Evolutionary conservation across 2,113 vertebrate genomes (phyloP), one percentile per base, ranked within the genome.

Genomic region (Notarius lentiginosus): DNA sequence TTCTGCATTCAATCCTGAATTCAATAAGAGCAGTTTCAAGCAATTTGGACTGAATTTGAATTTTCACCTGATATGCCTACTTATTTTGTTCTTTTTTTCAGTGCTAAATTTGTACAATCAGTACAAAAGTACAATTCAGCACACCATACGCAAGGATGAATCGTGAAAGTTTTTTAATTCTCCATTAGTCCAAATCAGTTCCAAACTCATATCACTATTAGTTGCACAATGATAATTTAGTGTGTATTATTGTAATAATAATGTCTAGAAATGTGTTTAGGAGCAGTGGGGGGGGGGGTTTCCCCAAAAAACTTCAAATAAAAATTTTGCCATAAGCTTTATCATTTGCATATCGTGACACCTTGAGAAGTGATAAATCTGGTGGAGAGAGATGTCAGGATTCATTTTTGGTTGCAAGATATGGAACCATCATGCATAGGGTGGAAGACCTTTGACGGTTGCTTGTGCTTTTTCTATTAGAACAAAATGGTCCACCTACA

Each of bases 401-500:
- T 63, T 58, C 56, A 49, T 53, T 56, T 60, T 49, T 65, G 60
- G 87, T 90, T 89, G 70, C 4, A 47, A 61, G 56, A 81, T 60
- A 66, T 86, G 70, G 73, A 82, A 85, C 89, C 89, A 92, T 84
- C 83, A 82, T 5, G 79, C 56, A 84, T n/a, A 73, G 92, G 87
- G 90, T 94, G 89, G 92, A 94, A 94, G 95, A 96, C 94, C 95
- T 96, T 95, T 96, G 93, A 93, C 91, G 90, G 94, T 91, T 90
- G 89, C 82, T 94, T 93, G 91, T 89, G 95, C 92, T 94, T 94
- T 94, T 95, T 92, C 94, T 94, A 94, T 97, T 95, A 95, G 95
- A 96, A 95, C 89, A 91, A 79, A 96, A 96, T 95, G 92, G 94
- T 95, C 94, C 94, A 95, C 94, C 95, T 93, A 92, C 95, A 89